Evolutionary conservation across 2,113 vertebrate genomes (phyloP), one percentile per base, ranked within the genome.

Genomic region (Petromus typicus): DNA sequence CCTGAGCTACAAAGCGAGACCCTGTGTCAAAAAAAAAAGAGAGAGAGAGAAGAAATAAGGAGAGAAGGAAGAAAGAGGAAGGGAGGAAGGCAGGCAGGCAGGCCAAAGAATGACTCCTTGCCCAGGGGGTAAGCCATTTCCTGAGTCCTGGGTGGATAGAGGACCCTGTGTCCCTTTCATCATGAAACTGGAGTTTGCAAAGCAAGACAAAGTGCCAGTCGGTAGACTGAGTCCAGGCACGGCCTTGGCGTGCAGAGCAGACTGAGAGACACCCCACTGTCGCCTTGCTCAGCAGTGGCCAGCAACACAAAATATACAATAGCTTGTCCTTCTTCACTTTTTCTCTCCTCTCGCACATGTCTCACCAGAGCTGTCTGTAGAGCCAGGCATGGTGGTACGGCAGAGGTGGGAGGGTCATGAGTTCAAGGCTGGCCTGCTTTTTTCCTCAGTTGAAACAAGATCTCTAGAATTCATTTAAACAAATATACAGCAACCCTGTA

Each of bases 331-430:
- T 92, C 71, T 86, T 81, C 25, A 51, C 67, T 64, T 71, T 85
- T 61, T 90, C 88, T 97, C 59, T 91, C n/a, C 57, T 92, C 54
- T 91, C 75, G 48, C 79, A 96, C 64, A 86, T 80, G n/a, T 23
- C 48, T 81, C 78, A 69, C 45, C 92, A 82, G 59, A 71, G 30
- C 48, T 88, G 61, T 67, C n/a, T 76, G 54, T 54, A 92, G 25
- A 30, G 43, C 43, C 43, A 76, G 73, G 13, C 16, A 16, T 48
- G 6, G 43, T 76, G 23, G 11, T 7, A 78, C 18, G 54, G 45
- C 48, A 34, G 75, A 78, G 75, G 75, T 30, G 20, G 23, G 9
- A 82, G 20, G 16, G 43, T 61, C 80, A 61, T 43, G 25, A 16
- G 37, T 43, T 61, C 37, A 82, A 82, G n/a, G 34, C n/a, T 7